These are phyloP conservation scores for Latheticus oryzae DNA, from an alignment of 2,888 invertebrate genomes.

Conservation along the genomic window DNA sequence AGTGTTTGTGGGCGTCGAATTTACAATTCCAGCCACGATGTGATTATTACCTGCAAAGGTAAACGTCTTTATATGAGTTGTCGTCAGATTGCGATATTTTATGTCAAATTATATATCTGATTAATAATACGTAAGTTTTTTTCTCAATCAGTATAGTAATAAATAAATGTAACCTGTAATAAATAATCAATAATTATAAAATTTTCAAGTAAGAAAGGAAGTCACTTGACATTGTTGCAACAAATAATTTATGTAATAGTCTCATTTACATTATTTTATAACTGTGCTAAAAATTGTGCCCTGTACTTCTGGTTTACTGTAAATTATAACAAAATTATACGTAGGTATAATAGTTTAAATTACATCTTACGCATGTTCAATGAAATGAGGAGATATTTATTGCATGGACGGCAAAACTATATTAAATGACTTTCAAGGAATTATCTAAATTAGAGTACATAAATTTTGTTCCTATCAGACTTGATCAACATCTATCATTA, in stretches of 20 bases:
- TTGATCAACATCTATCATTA: slow-evolving; percentile 13
- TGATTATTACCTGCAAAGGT: slow-evolving; percentile 19
- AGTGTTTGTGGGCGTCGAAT: slow-evolving; percentile 26
- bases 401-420: slow-evolving; percentile 12
- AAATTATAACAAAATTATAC: slow-evolving; percentile 42
- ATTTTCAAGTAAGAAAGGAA: slow-evolving; percentile 33
- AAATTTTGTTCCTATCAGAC: slow-evolving; percentile 20
- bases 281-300: slow-evolving; percentile 21
- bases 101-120: slow-evolving; percentile 34
- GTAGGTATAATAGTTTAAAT: slow-evolving; percentile 37
- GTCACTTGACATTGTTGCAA: slow-evolving; percentile 36
- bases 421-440: slow-evolving; percentile 33
- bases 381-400: slow-evolving; percentile 36
- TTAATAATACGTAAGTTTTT: slow-evolving; percentile 28
- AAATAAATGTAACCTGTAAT: slow-evolving; percentile 23
- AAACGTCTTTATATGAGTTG: slow-evolving; percentile 30
- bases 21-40: slow-evolving; percentile 21
- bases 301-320: slow-evolving; percentile 34
- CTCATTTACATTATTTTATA: slow-evolving; percentile 36
- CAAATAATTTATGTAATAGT: slow-evolving; percentile 34
- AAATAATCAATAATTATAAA: slow-evolving; percentile 36
- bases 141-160: slow-evolving; percentile 23
- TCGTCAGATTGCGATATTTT: slow-evolving; percentile 21
- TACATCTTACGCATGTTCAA: slow-evolving; percentile 32
- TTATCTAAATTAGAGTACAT: slow-evolving; percentile 34